phyloP scores from a whole-genome alignment of 2,888 invertebrate species.

The Gnatocerus cornutus region DNA sequence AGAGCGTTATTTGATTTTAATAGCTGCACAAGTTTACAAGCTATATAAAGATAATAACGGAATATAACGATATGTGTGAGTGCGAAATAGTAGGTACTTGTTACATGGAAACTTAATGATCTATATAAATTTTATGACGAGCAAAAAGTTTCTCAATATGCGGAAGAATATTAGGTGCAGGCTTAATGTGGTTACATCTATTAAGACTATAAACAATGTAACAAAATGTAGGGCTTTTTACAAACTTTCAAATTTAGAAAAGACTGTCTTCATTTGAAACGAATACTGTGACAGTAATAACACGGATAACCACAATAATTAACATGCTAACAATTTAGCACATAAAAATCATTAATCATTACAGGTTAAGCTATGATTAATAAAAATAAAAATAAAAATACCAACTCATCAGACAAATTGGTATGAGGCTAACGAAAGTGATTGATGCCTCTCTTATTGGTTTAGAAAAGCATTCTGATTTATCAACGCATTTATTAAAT shows the following conservation, averaged over 20 bases:
- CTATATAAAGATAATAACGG: conserved; percentile 48
- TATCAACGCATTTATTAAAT: conserved; percentile 64
- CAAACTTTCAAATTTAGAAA: no score
- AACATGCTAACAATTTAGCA: conserved; percentile 32
- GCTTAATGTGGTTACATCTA: no score
- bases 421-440: conserved; percentile 40
- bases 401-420: conserved; percentile 50
- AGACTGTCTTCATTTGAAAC: no score
- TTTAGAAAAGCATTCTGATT: conserved; percentile 53
- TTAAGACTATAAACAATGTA: no score
- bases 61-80: conserved; percentile 40
- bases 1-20: conserved; percentile 45
- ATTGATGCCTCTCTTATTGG: conserved; percentile 47
- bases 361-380: conserved; percentile 34
- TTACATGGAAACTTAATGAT: conserved; percentile 44
- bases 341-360: conserved; percentile 47
- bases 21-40: conserved; percentile 45
- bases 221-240: neutral
- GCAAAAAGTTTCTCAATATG: conserved; percentile 12
- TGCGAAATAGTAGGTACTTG: conserved; percentile 31
- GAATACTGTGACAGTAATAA: neutral
- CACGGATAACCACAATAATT: conserved; percentile 8
- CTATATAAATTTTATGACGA: conserved; percentile 47
- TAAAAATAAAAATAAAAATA: conserved; percentile 47
- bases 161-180: conserved; percentile 19